phyloP scores from a whole-genome alignment of 37 sponge, comb jelly and placozoan genomes.

The Bolinopsis microptera region DNA sequence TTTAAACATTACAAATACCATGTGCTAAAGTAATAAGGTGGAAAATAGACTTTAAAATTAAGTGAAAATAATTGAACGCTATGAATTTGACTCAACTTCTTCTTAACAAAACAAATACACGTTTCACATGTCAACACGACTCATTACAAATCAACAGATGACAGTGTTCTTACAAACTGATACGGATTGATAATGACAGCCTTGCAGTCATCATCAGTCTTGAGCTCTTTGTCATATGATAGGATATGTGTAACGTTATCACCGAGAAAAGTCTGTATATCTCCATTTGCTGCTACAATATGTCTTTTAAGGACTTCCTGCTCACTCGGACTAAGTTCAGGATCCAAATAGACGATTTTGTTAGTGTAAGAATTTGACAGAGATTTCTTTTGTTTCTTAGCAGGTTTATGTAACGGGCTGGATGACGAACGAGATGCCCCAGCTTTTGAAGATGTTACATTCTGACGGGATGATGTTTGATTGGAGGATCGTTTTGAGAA shows the following conservation, averaged over 20 bases:
- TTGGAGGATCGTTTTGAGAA: neutral
- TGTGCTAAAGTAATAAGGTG: no score
- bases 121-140: no score
- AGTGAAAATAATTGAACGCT: no score
- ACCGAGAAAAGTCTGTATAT: neutral
- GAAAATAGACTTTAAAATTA: no score
- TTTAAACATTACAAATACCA: no score
- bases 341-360: neutral
- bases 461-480: neutral
- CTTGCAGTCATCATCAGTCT: neutral
- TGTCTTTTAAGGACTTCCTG: neutral
- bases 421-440: neutral
- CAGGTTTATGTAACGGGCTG: neutral
- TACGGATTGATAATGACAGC: neutral
- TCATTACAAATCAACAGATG: no score
- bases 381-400: neutral
- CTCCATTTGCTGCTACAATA: constrained; percentile 15
- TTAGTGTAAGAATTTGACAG: neutral
- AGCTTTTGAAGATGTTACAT: neutral
- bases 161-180: neutral
- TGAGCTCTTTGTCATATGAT: neutral
- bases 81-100: no score
- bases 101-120: no score
- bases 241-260: neutral
- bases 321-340: neutral